phyloP scores from a whole-genome alignment of 2,888 invertebrate species.

The Brachynemurus nebulosus region DNA sequence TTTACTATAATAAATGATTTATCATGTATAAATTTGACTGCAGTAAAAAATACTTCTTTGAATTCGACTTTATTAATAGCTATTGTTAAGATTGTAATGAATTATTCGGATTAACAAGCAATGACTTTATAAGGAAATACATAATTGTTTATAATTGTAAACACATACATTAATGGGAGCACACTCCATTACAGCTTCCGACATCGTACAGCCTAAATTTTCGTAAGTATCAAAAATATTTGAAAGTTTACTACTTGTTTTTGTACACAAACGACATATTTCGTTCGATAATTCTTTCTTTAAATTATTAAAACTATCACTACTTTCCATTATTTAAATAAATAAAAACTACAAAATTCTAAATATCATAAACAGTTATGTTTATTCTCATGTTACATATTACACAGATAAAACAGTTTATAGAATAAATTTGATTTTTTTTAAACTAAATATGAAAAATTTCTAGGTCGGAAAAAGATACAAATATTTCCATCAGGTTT shows the following conservation, averaged over 20 bases:
- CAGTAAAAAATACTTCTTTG: too few relatives aligned
- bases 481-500: slow-evolving; percentile 57
- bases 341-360: too few relatives aligned
- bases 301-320: too few relatives aligned
- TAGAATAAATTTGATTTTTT: background rate
- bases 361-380: too few relatives aligned
- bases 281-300: background rate
- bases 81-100: too few relatives aligned
- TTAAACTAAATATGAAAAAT: background rate
- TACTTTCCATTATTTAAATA: too few relatives aligned
- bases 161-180: slow-evolving; percentile 6
- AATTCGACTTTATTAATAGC: too few relatives aligned
- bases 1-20: background rate
- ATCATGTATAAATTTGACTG: too few relatives aligned
- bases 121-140: too few relatives aligned
- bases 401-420: too few relatives aligned
- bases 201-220: slow-evolving; percentile 2
- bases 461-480: slow-evolving; percentile 27
- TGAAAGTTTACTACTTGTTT: slow-evolving; percentile 4
- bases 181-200: slow-evolving; percentile 7
- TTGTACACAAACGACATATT: slow-evolving; percentile 6
- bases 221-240: slow-evolving; percentile 1
- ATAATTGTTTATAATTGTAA: background rate
- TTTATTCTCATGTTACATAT: too few relatives aligned
- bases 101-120: too few relatives aligned